Percentiles rank a stretch among this genome's conserved stretches.
phyloP scores from a whole-genome alignment of 2,113 vertebrate genomes.

The Aspiorhynchus laticeps region DNA sequence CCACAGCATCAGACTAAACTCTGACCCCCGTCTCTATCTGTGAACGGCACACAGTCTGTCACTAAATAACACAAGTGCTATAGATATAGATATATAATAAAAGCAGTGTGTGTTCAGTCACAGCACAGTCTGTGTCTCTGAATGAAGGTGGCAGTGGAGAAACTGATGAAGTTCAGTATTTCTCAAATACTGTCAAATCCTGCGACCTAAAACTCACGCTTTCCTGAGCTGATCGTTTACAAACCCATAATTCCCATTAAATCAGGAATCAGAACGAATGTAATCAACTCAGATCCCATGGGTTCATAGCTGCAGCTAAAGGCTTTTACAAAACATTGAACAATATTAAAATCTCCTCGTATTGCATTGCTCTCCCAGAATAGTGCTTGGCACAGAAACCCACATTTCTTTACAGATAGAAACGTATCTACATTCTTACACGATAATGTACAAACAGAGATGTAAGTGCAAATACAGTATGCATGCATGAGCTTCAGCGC shows the following conservation, averaged over 20 bases:
- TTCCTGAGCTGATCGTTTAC: constrained; percentile 17
- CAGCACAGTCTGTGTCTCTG: constrained; percentile 6
- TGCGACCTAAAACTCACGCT: not conserved
- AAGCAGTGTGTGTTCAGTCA: not conserved
- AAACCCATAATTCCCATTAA: not conserved
- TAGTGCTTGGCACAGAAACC: constrained; percentile 56
- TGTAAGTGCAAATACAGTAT: constrained; percentile 56
- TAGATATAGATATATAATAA: not conserved
- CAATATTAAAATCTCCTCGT: constrained; percentile 36
- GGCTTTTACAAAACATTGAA: constrained; percentile 37
- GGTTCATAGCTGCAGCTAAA: constrained; percentile 39
- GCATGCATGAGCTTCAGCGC: constrained; percentile 43
- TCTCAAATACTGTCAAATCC: not conserved
- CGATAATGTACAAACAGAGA: constrained; percentile 54
- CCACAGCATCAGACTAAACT: not conserved
- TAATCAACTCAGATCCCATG: not conserved
- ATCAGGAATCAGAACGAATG: not conserved
- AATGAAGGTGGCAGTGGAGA: constrained; percentile 36
- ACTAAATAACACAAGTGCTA: constrained; percentile 10
- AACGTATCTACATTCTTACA: constrained; percentile 60
- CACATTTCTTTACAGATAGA: constrained; percentile 46
- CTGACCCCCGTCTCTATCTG: not conserved
- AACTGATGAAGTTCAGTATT: constrained; percentile 11
- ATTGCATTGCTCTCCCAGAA: constrained; percentile 53
- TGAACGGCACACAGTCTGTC: not conserved